phyloP scores from a whole-genome alignment of 1,140 invertebrate species.

The Drosophila kohkoa region DNA sequence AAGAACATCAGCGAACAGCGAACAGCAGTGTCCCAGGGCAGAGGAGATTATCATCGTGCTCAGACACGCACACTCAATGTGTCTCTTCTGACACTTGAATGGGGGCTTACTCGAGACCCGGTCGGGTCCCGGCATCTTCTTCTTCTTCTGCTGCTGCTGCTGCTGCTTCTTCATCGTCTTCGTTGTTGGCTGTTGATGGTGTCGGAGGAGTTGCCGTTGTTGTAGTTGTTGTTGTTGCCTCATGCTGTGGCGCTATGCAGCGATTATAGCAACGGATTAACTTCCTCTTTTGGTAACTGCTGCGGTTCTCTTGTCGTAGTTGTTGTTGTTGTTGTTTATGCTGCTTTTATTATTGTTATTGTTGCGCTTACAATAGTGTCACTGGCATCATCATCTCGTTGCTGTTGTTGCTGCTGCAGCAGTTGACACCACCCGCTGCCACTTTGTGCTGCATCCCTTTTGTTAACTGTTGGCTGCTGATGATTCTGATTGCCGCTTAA shows the following conservation, averaged over 20 bases:
- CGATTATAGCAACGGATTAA: conserved; percentile 79
- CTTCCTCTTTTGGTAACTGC: conserved; percentile 63
- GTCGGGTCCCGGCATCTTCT: conserved; percentile 1
- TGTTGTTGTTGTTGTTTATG: conserved; percentile 22
- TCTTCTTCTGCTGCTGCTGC: not conserved
- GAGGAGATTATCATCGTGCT: conserved; percentile 58
- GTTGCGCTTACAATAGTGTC: conserved; percentile 22
- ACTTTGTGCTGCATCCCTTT: conserved; percentile 50
- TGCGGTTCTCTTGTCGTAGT: conserved; percentile 3
- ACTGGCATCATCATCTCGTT: conserved; percentile 13
- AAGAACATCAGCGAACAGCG: conserved; percentile 19
- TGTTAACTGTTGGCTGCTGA: conserved; percentile 29
- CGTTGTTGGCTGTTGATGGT: conserved; percentile 17
- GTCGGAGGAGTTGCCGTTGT: conserved; percentile 29
- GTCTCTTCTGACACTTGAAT: conserved; percentile 77
- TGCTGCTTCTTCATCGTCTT: conserved; percentile 53
- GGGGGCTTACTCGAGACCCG: conserved; percentile 50
- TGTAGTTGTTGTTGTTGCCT: conserved; percentile 48
- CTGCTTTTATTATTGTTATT: conserved; percentile 21
- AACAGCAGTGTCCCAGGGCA: conserved; percentile 15
- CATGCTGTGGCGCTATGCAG: conserved; percentile 83
- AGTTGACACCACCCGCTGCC: conserved; percentile 56
- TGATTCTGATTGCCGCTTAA: conserved; percentile 38
- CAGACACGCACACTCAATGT: conserved; percentile 23
- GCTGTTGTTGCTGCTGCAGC: conserved; percentile 17